Base-by-base conservation (phyloP, 2,797 vertebrate species). In the Schizopygopsis malacanthus region DNA sequence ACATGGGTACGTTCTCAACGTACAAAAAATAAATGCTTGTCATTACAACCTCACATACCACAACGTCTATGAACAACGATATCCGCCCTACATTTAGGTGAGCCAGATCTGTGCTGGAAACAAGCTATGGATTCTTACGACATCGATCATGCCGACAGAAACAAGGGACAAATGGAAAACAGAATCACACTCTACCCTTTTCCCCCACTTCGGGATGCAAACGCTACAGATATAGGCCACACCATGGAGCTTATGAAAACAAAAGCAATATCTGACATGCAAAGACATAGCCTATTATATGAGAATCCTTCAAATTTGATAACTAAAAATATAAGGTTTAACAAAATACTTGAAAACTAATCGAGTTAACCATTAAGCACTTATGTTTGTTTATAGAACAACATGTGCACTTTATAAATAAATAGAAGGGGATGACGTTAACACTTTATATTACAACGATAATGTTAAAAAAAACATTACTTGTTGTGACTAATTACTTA, bases 1-100 rank as follows among this genome's bases (percentile, higher is more conserved):
- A 50, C 59, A 72, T 54, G 37, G 59, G 73, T 82, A 73, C 18
- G 10, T 82, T 79, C 22, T 69, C 78, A 56, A 25, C 2, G 33
- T 18, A 39, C 2, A 6, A 79, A 28, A 84, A 65, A 41, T 4
- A 59, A 71, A 77, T 87, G 50, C 87, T 63, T 85, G 86, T 87
- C 82, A 84, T 84, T 79, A 86, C 78, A 61, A 79, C 65, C 52
- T 85, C 52, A 72, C 83, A 79, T 85, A 85, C 83, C 83, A 90
- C 63, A 76, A 52, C 52, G 71, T 22, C 79, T 28, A 39, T 56
- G 56, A 85, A 39, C 22, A 18, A 87, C 47, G 28, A 82, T 41
- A 83, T 79, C 72, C 52, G 41, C 83, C 81, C 83, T 84, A 83
- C 71, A 84, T 87, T 79, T 78, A 79, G 22, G 41, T 52, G 67